These are phyloP conservation scores for Turnix velox DNA, from an alignment of 2,113 vertebrate species.

Conservation along the genomic window DNA sequence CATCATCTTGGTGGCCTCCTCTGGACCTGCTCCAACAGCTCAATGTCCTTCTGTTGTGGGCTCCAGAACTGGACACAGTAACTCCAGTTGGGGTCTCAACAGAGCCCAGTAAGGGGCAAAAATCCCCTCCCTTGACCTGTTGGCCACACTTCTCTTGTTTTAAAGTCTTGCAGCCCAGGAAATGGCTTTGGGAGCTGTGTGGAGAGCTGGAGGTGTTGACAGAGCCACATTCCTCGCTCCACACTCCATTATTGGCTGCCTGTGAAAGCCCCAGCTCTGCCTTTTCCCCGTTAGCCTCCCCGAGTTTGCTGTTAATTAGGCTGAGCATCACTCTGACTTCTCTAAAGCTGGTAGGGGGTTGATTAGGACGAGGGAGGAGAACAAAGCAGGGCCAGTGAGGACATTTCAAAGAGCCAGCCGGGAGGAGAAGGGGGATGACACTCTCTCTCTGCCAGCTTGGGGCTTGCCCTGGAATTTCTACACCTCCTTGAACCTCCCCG, in stretches of 20 bases:
- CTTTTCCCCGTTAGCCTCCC: not conserved
- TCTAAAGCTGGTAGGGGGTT: not conserved
- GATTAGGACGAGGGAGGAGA: not conserved
- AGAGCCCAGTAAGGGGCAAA: too few relatives aligned
- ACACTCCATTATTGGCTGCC: not conserved
- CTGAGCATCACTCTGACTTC: not conserved
- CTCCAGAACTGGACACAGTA: too few relatives aligned
- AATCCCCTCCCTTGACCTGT: too few relatives aligned
- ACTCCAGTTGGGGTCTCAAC: too few relatives aligned
- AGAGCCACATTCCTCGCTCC: not conserved
- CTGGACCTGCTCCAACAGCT: too few relatives aligned
- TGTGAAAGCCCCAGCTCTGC: not conserved
- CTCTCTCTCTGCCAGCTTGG: not conserved
- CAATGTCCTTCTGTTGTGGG: too few relatives aligned
- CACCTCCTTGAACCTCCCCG: not conserved
- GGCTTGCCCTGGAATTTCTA: not conserved
- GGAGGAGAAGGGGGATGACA: not conserved
- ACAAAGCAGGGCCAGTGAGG: not conserved
- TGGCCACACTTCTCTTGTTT: too few relatives aligned
- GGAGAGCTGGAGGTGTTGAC: not conserved
- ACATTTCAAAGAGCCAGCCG: not conserved
- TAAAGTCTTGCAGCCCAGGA: not conserved
- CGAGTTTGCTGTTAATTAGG: slow-evolving; percentile 29
- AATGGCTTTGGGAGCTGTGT: not conserved
- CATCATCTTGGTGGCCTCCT: too few relatives aligned